Evolutionary conservation across 2,797 vertebrate species (phyloP), one percentile per base, ranked within the genome.

Genomic region (Neomorphus geoffroyi): DNA sequence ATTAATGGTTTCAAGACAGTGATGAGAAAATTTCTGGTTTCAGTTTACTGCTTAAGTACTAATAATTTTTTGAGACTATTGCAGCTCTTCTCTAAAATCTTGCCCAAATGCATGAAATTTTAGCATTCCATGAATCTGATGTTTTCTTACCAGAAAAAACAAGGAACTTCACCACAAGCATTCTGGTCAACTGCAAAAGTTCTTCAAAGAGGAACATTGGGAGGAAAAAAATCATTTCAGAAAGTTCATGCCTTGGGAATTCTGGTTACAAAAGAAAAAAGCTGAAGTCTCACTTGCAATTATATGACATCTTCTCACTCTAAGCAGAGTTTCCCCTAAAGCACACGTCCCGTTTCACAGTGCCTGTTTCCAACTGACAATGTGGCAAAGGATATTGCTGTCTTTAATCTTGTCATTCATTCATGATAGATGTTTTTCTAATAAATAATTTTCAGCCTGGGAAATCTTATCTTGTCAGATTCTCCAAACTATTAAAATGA

Each of bases 11-110:
- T 90, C 73, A 86, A 84, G 62, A 39, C 48, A 72, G n/a, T 69
- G 77, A 94, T 90, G 56, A 93, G 66, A 60, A 94, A 93, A 92
- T 95, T 92, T 19, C 57, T 77, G 41, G 65, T 91, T 93, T 93
- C 54, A 22, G 90, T 84, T 56, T 41, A 28, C 35, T 84, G n/a
- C 39, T 79, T 39, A 79, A 80, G 33, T 60, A 9, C 14, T 80
- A 72, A 54, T 61, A 64, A n/a, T 58, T 65, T 82, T 82, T 58
- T 83, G 30, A 90, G 23, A 69, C 30, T 64, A 43, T 30, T 71
- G 13, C 43, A 89, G 26, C 7, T 74, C 39, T 67, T 80, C 58
- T 77, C 17, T 75, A 78, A 93, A 67, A 54, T 18, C 48, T 61
- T 93, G 23, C 39, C 30, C 21, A 83, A 74, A 30, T 45, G 7